These are phyloP conservation scores for Leptopilina myrica DNA, from an alignment of 2,888 invertebrate genomes.

Conservation along the genomic window DNA sequence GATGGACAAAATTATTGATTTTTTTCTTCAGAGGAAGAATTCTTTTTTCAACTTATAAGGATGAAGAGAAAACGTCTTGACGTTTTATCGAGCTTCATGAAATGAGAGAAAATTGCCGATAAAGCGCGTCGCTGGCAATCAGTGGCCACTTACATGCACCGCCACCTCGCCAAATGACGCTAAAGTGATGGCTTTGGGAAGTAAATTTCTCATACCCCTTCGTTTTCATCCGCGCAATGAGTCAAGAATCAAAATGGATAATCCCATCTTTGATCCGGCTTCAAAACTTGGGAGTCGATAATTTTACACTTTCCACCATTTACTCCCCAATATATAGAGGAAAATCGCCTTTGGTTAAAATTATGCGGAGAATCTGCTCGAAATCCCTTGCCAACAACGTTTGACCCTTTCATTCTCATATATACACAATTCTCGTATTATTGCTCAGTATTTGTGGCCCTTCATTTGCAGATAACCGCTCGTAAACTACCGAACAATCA, in stretches of 20 bases:
- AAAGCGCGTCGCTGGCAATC: constrained; percentile 50
- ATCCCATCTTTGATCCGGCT: constrained; percentile 23
- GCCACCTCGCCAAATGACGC: constrained; percentile 64
- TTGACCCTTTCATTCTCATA: constrained; percentile 43
- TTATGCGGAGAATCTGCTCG: not conserved
- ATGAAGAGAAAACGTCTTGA: constrained; percentile 15
- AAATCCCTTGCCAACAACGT: constrained; percentile 50
- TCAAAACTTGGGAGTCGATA: not conserved
- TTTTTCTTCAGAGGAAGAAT: too few species aligned
- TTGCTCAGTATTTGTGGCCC: constrained; percentile 66
- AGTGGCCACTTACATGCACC: constrained; percentile 65
- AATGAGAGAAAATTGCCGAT: constrained; percentile 38
- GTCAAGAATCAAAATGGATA: constrained; percentile 48
- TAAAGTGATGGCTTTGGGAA: constrained; percentile 51
- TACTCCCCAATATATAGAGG: too few species aligned
- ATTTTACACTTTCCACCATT: not conserved
- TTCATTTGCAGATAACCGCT: constrained; percentile 70
- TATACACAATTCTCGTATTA: constrained; percentile 44
- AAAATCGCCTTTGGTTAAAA: too few species aligned
- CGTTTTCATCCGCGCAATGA: constrained; percentile 31
- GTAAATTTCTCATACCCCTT: constrained; percentile 36
- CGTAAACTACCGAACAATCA: constrained; percentile 67
- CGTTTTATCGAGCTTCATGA: constrained; percentile 31
- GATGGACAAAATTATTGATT: too few species aligned
- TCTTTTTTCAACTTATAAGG: too few species aligned